Evolutionary conservation across 1,140 invertebrate species (phyloP), one percentile per base, ranked within the genome.

Genomic region (Calycopis cecrops): DNA sequence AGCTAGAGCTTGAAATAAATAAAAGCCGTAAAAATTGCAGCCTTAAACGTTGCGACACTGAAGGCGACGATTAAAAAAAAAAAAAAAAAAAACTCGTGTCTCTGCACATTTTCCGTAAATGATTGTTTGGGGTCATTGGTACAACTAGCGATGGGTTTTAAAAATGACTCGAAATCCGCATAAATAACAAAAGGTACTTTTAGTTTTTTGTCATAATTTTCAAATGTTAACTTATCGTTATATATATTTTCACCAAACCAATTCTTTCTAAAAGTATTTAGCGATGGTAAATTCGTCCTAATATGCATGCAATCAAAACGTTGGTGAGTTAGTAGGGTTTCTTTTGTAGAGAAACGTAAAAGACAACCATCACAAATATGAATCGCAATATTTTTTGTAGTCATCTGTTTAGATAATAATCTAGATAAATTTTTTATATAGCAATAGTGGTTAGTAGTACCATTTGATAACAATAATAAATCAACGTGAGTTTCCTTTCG

Each of bases 81-180:
- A n/a, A n/a, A n/a, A n/a, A n/a, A n/a, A n/a, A n/a, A n/a, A n/a
- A n/a, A n/a, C n/a, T n/a, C n/a, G n/a, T 83, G 76, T 63, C 68
- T 68, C 51, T 75, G 62, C 53, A 64, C 59, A 44, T 61, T 59
- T 12, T 58, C 18, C 17, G 61, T 71, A 35, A 9, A 60, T 35
- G 62, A 55, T 57, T 52, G 55, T 28, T 7, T 47, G 21, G 62
- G 48, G 34, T 49, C n/a, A 33, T 49, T 49, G 3, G 21, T 11
- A 49, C 48, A 49, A 33, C 11, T n/a, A 33, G 8, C 18, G n/a
- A 68, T 55, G 42, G 64, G 61, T 33, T 69, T 61, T 48, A 76
- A 61, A 55, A 79, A 49, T 33, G 67, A 65, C 57, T 79, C 73
- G 48, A 77, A 66, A 63, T 80, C 70, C 1, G 71, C 71, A 57